A percentile compares a stretch with the other conserved stretches of the same genome.
Evolutionary conservation across 2,888 invertebrate species (phyloP).

Genomic region (Leucophenga montana): DNA sequence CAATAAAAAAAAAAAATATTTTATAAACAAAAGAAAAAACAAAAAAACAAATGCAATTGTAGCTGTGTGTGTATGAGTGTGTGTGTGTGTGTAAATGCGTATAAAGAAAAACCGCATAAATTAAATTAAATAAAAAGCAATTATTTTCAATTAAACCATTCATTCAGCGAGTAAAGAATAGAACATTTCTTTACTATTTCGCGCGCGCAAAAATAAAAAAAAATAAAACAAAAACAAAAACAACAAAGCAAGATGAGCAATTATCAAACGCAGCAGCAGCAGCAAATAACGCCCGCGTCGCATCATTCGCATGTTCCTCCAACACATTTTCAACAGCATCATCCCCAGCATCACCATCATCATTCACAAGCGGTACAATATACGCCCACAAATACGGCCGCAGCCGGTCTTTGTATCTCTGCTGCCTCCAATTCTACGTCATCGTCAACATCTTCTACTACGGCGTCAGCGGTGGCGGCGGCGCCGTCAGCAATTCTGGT

Average conservation of each 20-base stretch:
- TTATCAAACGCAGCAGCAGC: constrained; percentile 47
- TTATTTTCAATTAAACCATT: constrained; percentile 35
- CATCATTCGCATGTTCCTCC: constrained; percentile 6
- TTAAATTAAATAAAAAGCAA: constrained; percentile 59
- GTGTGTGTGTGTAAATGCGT: constrained; percentile 48
- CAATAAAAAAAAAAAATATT: no score
- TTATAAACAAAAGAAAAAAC: constrained; percentile 7
- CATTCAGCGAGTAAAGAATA: not conserved
- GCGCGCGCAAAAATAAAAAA: constrained; percentile 12
- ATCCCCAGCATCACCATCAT: not conserved
- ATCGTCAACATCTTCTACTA: constrained; percentile 28
- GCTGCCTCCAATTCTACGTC: not conserved
- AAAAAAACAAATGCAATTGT: not conserved
- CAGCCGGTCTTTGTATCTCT: constrained; percentile 41
- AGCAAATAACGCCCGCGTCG: constrained; percentile 36
- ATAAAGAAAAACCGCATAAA: constrained; percentile 43
- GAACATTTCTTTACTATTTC: not conserved
- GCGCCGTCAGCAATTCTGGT: constrained; percentile 35
- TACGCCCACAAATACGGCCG: not conserved
- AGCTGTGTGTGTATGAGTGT: constrained; percentile 39
- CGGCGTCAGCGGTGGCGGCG: not conserved
- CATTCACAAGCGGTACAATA: not conserved
- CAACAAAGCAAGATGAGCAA: constrained; percentile 51
- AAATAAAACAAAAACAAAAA: constrained; percentile 35
- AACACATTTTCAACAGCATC: not conserved